Conservation (phyloP, 2,113 vertebrate species). For the Chlorocebus sabaeus region DNA sequence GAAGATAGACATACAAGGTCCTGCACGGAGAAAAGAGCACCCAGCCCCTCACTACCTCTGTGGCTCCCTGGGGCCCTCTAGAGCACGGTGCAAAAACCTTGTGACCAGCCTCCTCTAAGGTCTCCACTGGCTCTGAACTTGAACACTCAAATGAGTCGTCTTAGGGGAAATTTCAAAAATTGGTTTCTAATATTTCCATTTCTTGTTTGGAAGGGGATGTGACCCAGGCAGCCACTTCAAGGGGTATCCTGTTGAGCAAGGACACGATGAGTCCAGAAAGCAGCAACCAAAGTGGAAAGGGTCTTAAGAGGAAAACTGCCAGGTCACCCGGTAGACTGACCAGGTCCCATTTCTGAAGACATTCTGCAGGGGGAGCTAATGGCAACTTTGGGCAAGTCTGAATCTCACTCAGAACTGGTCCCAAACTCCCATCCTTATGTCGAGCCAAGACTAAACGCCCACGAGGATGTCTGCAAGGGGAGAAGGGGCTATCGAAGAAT, state of each 20-base stretch:
- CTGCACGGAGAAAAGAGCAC: not conserved
- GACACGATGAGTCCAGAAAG: not conserved
- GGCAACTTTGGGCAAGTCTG: not conserved
- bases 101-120: not conserved
- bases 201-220: not conserved
- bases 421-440: not conserved
- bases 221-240: not conserved
- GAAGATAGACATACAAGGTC: not conserved
- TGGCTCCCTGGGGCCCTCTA: fast-evolving
- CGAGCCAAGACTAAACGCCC: not conserved
- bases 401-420: not conserved
- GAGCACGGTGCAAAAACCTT: not conserved
- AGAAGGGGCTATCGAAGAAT: not conserved
- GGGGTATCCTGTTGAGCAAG: not conserved
- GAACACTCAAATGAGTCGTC: not conserved
- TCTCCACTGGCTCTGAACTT: not conserved
- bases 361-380: not conserved
- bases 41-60: fast-evolving
- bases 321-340: not conserved
- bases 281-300: not conserved
- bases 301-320: not conserved
- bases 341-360: not conserved
- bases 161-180: not conserved
- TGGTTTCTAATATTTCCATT: not conserved
- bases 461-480: not conserved